Evolutionary conservation across 2,113 vertebrate genomes (phyloP).

Genomic region (Poeciliopsis prolifica): DNA sequence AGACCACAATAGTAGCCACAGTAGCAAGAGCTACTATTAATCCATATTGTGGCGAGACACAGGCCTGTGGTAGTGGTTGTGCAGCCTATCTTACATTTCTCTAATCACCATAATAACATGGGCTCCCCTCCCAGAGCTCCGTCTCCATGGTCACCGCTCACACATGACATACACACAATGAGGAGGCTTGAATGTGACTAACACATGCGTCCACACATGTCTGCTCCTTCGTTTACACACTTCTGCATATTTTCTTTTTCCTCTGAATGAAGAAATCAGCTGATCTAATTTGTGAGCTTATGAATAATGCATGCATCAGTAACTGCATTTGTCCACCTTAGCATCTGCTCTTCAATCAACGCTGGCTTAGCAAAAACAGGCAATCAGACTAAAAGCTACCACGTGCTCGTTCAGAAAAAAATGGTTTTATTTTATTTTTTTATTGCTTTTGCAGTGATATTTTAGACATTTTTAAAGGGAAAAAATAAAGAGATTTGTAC

Average conservation of each 20-base stretch:
- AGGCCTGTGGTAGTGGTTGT: conserved; percentile 8
- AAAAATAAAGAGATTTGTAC: conserved; percentile 16
- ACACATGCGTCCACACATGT: conserved; percentile 56
- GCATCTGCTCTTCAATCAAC: conserved; percentile 33
- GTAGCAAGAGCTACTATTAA: conserved; percentile 12
- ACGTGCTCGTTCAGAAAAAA: background rate
- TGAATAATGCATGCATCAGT: conserved; percentile 71
- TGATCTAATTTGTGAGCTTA: conserved; percentile 69
- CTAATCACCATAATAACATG: conserved; percentile 61
- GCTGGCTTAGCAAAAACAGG: conserved; percentile 17
- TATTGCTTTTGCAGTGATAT: background rate
- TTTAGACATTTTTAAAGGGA: background rate
- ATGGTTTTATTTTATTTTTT: conserved; percentile 26
- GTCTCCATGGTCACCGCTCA: conserved; percentile 73
- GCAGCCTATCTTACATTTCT: conserved; percentile 41
- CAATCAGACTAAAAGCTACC: conserved; percentile 27
- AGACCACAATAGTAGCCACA: background rate
- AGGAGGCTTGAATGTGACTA: conserved; percentile 44
- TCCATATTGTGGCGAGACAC: conserved; percentile 15
- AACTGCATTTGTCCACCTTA: conserved; percentile 57
- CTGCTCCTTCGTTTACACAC: conserved; percentile 32
- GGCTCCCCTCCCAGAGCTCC: conserved; percentile 54
- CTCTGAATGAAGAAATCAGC: conserved; percentile 50
- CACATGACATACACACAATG: conserved; percentile 69
- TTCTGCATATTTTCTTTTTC: conserved; percentile 19